Percentiles rank a stretch among this genome's conserved stretches.
phyloP scores from a whole-genome alignment of 1,140 invertebrate species.

The Macrotrachela quadricornifera region DNA sequence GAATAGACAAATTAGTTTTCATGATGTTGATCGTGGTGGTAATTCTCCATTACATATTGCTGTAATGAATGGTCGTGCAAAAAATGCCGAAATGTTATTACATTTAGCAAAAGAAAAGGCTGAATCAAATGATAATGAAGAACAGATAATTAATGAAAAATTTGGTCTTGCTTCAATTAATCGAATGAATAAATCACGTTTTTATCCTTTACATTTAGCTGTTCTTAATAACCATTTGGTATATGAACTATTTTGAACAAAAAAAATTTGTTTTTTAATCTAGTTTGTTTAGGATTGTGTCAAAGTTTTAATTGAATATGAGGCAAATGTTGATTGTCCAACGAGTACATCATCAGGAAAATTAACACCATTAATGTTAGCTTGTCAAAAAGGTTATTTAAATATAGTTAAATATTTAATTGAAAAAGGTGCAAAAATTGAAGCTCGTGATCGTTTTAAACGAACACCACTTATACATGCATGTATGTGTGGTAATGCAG shows the following conservation, averaged over 20 bases:
- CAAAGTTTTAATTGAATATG: conserved; percentile 36
- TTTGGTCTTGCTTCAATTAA: no score
- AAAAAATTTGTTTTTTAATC: no score
- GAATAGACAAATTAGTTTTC: no score
- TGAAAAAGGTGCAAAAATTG: conserved; percentile 25
- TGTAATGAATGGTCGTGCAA: not conserved
- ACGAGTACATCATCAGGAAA: conserved; percentile 34
- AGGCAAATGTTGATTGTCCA: no score
- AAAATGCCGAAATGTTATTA: no score
- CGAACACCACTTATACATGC: conserved; percentile 34
- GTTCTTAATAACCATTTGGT: not conserved
- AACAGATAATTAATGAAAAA: no score
- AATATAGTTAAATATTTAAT: conserved; percentile 31
- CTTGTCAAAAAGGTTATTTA: conserved; percentile 36
- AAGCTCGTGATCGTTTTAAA: conserved; percentile 21
- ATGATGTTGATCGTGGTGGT: conserved; percentile 15
- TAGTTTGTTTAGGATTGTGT: conserved; percentile 21
- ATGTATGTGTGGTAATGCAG: conserved; percentile 38
- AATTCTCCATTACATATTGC: conserved; percentile 32
- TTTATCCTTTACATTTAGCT: no score
- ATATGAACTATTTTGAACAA: no score
- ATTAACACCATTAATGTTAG: conserved; percentile 37
- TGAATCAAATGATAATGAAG: no score
- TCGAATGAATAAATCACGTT: no score
- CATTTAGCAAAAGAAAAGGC: no score